Evolutionary conservation across 2,888 invertebrate species (phyloP).

Genomic region (Enchytraeus crypticus): DNA sequence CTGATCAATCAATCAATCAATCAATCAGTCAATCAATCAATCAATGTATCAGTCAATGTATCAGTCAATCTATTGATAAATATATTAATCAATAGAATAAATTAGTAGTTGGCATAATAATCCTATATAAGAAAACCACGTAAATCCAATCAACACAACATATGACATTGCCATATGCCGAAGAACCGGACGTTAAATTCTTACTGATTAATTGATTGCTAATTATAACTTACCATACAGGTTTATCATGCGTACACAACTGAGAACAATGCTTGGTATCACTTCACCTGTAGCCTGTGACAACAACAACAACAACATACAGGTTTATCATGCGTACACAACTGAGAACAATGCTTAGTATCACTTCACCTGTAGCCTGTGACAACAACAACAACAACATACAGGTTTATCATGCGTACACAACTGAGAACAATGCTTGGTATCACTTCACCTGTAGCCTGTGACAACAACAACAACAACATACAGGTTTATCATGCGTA

Average conservation of each 20-base stretch:
- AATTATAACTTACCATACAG: constrained; percentile 58
- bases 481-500: not conserved
- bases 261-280: constrained; percentile 77
- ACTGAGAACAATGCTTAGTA: not conserved
- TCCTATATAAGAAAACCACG: too few relatives aligned
- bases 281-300: constrained; percentile 64
- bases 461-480: not conserved
- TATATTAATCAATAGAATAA: not conserved
- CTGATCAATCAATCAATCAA: constrained; percentile 43
- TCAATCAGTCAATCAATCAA: not conserved
- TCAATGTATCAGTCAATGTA: not conserved
- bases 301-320: not conserved
- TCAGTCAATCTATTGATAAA: not conserved
- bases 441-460: not conserved
- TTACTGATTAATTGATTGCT: too few relatives aligned
- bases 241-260: constrained; percentile 83
- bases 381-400: not conserved
- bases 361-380: not conserved
- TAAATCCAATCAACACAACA: too few relatives aligned
- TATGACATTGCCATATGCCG: too few relatives aligned
- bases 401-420: not conserved
- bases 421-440: not conserved
- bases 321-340: not conserved
- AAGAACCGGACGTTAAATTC: too few relatives aligned
- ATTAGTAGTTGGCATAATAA: too few relatives aligned